Evolutionary conservation across 23 tunicate species (phyloP), one percentile per base, ranked within the genome.

Genomic region (Corella eumyota): DNA sequence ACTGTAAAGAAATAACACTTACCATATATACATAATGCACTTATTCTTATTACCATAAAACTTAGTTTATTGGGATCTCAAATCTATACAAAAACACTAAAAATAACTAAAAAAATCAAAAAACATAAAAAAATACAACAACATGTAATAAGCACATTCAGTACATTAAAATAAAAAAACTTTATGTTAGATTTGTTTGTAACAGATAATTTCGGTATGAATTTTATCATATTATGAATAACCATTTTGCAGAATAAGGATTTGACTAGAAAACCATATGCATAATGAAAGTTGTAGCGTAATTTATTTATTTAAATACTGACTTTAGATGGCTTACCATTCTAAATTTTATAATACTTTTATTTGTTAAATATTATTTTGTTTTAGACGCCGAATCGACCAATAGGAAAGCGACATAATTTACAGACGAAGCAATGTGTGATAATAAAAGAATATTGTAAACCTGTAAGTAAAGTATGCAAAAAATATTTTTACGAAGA

Each of bases 361-460:
- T 62, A 9, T 40, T 62, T 22, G 9, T 40, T 25, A 6, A 58
- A 32, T 30, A 5, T 58, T 30, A 6, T 6, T 37, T 22, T 51
- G 29, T 4, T 51, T 4, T 50, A 0, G 19, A 76, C 66, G 36
- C 22, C 2, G 29, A 58, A 1, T 64, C 66, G 34, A 76, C 50
- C 50, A 26, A 21, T 58, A 3, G 65, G 62, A 2, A 74, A 67
- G 51, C 20, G 31, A 26, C 96, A 87, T 76, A 78, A 87, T 29
- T 25, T 87, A 36, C 72, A 52, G 49, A 19, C 60, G 59, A 87
- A 79, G 53, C 80, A 77, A 2, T 87, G 96, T 61, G 96, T 87
- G 34, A 87, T 87, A 26, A 76, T 77, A 0, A 87, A 87, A 48
- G 96, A 87, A 61, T 78, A 81, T 7, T 87, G 96, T 66, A 87